Percentiles rank a stretch among this genome's conserved stretches.
Evolutionary conservation across 2,888 invertebrate genomes (phyloP).

Genomic region (Agonopterix heracliana): DNA sequence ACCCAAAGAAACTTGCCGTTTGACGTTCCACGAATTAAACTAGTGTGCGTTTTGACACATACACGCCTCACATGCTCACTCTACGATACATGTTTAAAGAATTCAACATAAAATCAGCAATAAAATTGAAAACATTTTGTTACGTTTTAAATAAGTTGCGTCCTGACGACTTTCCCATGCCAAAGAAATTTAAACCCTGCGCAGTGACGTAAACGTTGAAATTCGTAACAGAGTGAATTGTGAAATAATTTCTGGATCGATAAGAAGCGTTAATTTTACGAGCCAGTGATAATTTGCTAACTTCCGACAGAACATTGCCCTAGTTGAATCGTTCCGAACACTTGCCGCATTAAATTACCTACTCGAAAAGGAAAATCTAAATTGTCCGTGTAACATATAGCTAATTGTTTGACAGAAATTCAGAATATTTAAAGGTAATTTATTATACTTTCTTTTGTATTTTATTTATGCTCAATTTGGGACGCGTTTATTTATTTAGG

Average conservation of each 20-base stretch:
- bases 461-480: no score
- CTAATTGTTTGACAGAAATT: neutral
- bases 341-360: slow-evolving; percentile 64
- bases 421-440: no score
- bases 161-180: slow-evolving; percentile 31
- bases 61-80: slow-evolving; percentile 51
- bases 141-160: slow-evolving; percentile 73
- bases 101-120: slow-evolving; percentile 75
- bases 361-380: slow-evolving; percentile 45
- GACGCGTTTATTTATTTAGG: no score
- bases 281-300: slow-evolving; percentile 76
- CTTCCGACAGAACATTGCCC: slow-evolving; percentile 73
- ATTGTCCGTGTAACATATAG: slow-evolving; percentile 28
- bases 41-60: slow-evolving; percentile 52
- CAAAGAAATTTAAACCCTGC: slow-evolving; percentile 53
- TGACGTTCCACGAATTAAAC: slow-evolving; percentile 23
- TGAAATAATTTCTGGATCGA: slow-evolving; percentile 71
- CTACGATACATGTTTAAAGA: slow-evolving; percentile 64
- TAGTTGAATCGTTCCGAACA: slow-evolving; percentile 68
- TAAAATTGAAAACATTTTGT: slow-evolving; percentile 77
- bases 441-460: no score
- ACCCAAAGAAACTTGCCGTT: slow-evolving; percentile 41
- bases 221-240: slow-evolving; percentile 36
- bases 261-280: slow-evolving; percentile 76
- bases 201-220: slow-evolving; percentile 39